Conservation (phyloP, 2,888 invertebrate genomes). For the Neoitamus cyanurus region DNA sequence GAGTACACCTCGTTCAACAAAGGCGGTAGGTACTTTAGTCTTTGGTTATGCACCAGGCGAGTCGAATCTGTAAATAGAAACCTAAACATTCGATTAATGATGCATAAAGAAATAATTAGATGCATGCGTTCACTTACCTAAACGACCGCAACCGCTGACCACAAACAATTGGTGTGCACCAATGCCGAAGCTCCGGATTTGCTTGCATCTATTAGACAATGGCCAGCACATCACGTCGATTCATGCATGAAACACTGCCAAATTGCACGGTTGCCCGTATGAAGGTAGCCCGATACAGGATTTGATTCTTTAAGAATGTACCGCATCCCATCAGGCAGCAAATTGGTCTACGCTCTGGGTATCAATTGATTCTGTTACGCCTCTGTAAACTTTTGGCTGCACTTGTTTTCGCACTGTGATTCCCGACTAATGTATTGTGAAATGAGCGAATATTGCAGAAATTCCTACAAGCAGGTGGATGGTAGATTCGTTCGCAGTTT, state of each 20-base stretch:
- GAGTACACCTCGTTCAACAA: constrained; percentile 16
- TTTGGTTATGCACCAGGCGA: neutral
- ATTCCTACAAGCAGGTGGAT: neutral
- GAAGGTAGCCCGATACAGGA: neutral
- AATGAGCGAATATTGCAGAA: constrained; percentile 39
- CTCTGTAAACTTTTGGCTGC: constrained; percentile 29
- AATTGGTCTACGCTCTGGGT: constrained; percentile 7
- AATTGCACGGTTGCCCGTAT: constrained; percentile 15
- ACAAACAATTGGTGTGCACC: constrained; percentile 8
- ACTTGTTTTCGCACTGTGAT: constrained; percentile 40
- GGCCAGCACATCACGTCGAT: constrained; percentile 11
- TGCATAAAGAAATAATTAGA: constrained; percentile 45
- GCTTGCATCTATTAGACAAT: constrained; percentile 31
- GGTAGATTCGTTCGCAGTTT: neutral
- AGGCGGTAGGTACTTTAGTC: neutral
- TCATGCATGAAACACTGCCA: constrained; percentile 30
- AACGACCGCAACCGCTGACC: constrained; percentile 27
- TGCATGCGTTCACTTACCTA: constrained; percentile 38
- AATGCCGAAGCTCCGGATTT: neutral
- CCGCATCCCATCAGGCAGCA: constrained; percentile 4
- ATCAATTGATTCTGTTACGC: constrained; percentile 38
- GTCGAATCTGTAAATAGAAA: constrained; percentile 24
- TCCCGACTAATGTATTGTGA: constrained; percentile 27
- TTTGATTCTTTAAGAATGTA: constrained; percentile 27
- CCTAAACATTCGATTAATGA: constrained; percentile 38